Evolutionary conservation across 2,797 vertebrate species (phyloP).

Genomic region (Chelon auratus): DNA sequence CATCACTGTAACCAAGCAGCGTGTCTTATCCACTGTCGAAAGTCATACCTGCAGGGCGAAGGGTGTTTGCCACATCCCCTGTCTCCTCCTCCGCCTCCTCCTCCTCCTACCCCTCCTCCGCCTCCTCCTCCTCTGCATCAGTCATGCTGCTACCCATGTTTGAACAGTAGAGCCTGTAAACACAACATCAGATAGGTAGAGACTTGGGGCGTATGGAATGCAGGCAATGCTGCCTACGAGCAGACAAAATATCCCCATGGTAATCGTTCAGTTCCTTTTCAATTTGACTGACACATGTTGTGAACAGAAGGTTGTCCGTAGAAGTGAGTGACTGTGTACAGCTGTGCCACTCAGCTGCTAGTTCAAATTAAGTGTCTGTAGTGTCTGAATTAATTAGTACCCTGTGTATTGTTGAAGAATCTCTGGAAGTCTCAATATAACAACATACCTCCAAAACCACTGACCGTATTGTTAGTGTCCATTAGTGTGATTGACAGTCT

Average conservation of each 20-base stretch:
- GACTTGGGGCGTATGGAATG: conserved; percentile 34
- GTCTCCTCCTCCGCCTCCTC: background rate
- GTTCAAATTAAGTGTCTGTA: too few relatives aligned
- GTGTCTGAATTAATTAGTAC: background rate
- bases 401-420: background rate
- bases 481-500: conserved; percentile 70
- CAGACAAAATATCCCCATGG: conserved; percentile 65
- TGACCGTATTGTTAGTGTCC: conserved; percentile 61
- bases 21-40: conserved; percentile 69
- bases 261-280: conserved; percentile 56
- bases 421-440: background rate
- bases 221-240: conserved; percentile 15
- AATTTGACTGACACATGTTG: conserved; percentile 42
- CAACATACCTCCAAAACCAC: conserved; percentile 12
- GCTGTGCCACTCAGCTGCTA: too few relatives aligned
- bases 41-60: conserved; percentile 74
- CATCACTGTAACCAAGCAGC: conserved; percentile 84
- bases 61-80: conserved; percentile 47
- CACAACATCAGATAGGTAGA: conserved; percentile 46
- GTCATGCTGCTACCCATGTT: conserved; percentile 33
- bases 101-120: background rate
- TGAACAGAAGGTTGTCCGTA: conserved; percentile 27
- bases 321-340: background rate
- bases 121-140: conserved; percentile 25
- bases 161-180: conserved; percentile 43